Percentiles rank a stretch among this genome's conserved stretches.
Conservation (phyloP, 2,888 invertebrate genomes). For the Hydrotaea diabolus region DNA sequence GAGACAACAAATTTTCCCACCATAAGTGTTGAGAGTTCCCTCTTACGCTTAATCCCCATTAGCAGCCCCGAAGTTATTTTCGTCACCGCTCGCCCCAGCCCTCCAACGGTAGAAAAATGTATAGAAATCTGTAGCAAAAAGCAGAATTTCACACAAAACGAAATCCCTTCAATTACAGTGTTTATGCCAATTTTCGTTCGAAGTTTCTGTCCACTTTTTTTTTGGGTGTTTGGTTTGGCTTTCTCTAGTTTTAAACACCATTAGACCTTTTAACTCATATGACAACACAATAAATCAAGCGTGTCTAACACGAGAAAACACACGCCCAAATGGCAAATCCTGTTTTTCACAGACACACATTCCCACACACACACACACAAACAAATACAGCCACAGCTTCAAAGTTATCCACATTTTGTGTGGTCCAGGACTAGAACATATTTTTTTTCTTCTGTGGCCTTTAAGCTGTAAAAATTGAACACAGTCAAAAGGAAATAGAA, state of each 20-base stretch:
- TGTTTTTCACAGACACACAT: slow-evolving; percentile 31
- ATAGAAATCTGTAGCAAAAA: too few species aligned
- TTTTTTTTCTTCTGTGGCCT: neutral
- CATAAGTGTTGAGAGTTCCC: too few species aligned
- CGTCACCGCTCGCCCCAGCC: too few species aligned
- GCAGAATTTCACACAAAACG: neutral
- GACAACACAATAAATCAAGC: slow-evolving; percentile 63
- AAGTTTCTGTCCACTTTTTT: neutral
- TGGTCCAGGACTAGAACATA: neutral
- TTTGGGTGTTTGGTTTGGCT: neutral
- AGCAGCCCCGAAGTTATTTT: too few species aligned
- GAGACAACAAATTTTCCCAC: too few species aligned
- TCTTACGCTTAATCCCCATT: too few species aligned
- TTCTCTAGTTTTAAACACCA: neutral
- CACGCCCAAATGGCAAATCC: too few species aligned
- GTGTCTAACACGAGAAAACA: slow-evolving; percentile 34
- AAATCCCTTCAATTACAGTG: slow-evolving; percentile 4
- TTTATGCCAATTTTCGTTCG: neutral
- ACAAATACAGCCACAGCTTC: neutral
- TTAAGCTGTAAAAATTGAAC: slow-evolving; percentile 22
- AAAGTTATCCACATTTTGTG: neutral
- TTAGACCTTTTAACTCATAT: slow-evolving; percentile 59
- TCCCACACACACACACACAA: slow-evolving; percentile 32
- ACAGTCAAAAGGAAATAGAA: neutral
- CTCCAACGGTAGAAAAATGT: too few species aligned